Evolutionary conservation across 2,113 vertebrate genomes (phyloP), one percentile per base, ranked within the genome.

Genomic region (Bubo scandiacus): DNA sequence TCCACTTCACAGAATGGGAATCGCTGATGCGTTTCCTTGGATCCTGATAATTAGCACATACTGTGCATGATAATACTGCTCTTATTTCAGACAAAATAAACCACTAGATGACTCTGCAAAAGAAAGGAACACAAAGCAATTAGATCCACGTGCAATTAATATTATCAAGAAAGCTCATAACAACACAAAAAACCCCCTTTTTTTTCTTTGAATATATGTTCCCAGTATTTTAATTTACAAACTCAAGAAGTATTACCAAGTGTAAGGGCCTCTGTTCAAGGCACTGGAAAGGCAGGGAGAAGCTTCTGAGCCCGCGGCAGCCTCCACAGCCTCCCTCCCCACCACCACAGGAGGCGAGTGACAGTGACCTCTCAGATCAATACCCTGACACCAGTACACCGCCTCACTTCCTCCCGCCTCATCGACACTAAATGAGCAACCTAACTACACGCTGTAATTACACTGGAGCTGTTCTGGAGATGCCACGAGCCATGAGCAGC

Each of bases 111-210:
- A 93, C 26, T 88, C 49, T 54, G 71, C 67, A 94, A 73, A 89
- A 94, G 86, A 86, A 91, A 95, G 19, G 47, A 93, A 72, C 43
- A 78, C 15, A 88, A 55, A 94, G 42, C 95, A 87, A 79, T 86
- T 70, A 94, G 43, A 72, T 59, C 21, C 30, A 43, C 3, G 34
- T 10, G 23, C 49, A 96, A 68, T 72, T 89, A 87, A 25, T 72
- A 72, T 47, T 57, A 91, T 23, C 73, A 81, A 74, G 38, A 74
- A 55, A 23, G 55, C 21, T 63, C 42, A 57, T 0, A 72, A 47
- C 32, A 77, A 26, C 23, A 79, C 12, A 54, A 74, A 21, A 68
- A 55, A 40, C 13, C 7, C 17, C n/a, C 10, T 36, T 23, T 9
- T 18, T 16, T 29, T 23, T 1, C 15, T 51, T 86, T 68, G 8